Evolutionary conservation across 37 sponge, comb jelly and placozoan species (phyloP).

Genomic region (Halisarca cf. caerulea): DNA sequence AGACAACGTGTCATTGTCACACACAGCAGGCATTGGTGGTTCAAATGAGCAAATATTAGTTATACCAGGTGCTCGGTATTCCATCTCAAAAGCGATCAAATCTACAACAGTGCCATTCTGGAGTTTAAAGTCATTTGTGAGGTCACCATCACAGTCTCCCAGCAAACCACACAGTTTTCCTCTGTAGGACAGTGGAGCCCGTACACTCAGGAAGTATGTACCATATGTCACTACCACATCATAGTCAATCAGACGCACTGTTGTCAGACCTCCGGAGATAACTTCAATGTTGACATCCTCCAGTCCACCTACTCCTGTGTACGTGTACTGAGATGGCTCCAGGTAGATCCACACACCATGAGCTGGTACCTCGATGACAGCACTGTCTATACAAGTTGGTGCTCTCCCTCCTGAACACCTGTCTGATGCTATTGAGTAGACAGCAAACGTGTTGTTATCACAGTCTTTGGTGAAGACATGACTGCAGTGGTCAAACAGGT

Average conservation of each 20-base stretch:
- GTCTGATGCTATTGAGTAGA: neutral
- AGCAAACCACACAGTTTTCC: constrained; percentile 12
- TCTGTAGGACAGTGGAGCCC: neutral
- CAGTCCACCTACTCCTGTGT: neutral
- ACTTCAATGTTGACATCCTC: neutral
- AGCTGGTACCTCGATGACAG: neutral
- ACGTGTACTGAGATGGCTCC: neutral
- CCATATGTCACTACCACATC: neutral
- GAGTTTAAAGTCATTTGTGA: neutral
- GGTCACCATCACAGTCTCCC: neutral
- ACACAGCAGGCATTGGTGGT: neutral
- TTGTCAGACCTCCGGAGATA: neutral
- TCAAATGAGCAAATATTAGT: neutral
- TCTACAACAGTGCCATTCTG: neutral
- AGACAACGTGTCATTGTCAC: neutral
- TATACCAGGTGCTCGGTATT: neutral
- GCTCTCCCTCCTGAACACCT: neutral
- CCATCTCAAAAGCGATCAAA: neutral
- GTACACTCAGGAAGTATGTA: neutral
- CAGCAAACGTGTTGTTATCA: neutral
- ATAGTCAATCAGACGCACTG: neutral
- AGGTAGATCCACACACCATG: neutral
- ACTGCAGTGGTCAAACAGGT: constrained; percentile 22
- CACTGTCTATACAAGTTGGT: constrained; percentile 6
- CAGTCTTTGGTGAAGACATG: constrained; percentile 26